phyloP scores from a whole-genome alignment of 2,888 invertebrate species.

The Dione vanillae region DNA sequence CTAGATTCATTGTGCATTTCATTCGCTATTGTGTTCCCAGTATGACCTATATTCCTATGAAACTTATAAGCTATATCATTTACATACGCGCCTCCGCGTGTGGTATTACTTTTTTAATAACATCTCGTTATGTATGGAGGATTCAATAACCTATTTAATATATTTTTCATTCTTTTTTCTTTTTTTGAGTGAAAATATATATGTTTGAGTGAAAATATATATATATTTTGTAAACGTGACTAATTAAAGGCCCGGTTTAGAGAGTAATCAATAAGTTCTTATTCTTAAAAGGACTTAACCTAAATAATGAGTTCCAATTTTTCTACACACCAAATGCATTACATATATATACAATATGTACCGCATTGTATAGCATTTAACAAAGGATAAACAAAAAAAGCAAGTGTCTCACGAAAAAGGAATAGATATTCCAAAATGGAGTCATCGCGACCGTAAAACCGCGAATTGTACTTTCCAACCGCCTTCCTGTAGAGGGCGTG shows the following conservation, averaged over 20 bases:
- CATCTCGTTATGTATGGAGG: slow-evolving; percentile 8
- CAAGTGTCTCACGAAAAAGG: slow-evolving; percentile 1
- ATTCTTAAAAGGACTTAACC: slow-evolving; percentile 19
- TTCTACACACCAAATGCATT: neutral
- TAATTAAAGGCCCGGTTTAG: neutral
- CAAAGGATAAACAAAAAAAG: neutral
- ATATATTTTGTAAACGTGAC: neutral
- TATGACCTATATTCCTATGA: slow-evolving; percentile 70
- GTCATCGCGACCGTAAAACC: slow-evolving; percentile 50
- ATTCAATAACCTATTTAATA: slow-evolving; percentile 12
- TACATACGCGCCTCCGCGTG: slow-evolving; percentile 42
- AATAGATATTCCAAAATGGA: slow-evolving; percentile 50
- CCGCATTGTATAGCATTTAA: neutral
- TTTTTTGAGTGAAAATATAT: neutral
- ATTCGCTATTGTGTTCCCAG: slow-evolving; percentile 64
- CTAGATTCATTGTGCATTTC: slow-evolving; percentile 53
- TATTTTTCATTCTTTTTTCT: neutral
- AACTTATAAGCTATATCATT: slow-evolving; percentile 42
- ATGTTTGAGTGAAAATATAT: no score
- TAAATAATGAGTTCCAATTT: neutral
- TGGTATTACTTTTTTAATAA: slow-evolving; percentile 43
- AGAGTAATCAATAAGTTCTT: slow-evolving; percentile 20
- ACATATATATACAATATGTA: neutral
- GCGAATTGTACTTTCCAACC: slow-evolving; percentile 47
- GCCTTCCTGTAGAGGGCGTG: slow-evolving; percentile 51